Base-by-base conservation (phyloP, 2,888 invertebrate species). In the Mesorhabditis belari region DNA sequence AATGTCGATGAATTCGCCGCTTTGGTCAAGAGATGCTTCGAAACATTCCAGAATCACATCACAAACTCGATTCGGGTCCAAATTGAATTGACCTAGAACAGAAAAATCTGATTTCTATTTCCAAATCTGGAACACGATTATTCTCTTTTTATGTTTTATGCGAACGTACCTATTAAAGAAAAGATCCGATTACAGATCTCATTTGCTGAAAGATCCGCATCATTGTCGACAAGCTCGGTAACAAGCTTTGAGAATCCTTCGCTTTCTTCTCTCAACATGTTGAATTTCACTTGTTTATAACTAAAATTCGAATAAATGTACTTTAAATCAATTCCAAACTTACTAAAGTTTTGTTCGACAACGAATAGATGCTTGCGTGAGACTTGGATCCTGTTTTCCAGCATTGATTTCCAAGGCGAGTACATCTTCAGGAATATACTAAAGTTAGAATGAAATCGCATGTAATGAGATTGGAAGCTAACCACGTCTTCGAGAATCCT, bases 211-310 rank as follows among this genome's bases (percentile, higher is more conserved):
- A 54, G 55, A 4, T 51, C 29, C 52, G 53, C 49, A 44, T 60
- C 61, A 25, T 58, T 51, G 24, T 71, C 70, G 44, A 79, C 52
- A 28, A 79, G 58, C 58, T 79, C 79, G 0, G 73, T 71, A 19
- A 79, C 59, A 25, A 77, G 85, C 83, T 99, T 99, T 2, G 96
- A 90, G 85, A 93, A 99, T 5, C 98, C 98, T 85, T 99, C 98
- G 84, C 91, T 93, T 85, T 99, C 98, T 85, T 99, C 98, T 59
- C 98, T 87, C 81, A 96, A 90, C 77, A 99, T 86, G 85, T 99
- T 99, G 83, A 95, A 99, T 81, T 99, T 96, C 77, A 94, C 88
- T 83, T 99, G 98, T 82, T 98, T 99, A 83, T 96, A 99, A 83
- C 96, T 96, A 83, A n/a, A n/a, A n/a, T n/a, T n/a, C n/a, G n/a